A percentile compares a stretch with the other conserved stretches of the same genome.
phyloP scores from a whole-genome alignment of 2,113 vertebrate species.

The Phylloscopus whistleri region DNA sequence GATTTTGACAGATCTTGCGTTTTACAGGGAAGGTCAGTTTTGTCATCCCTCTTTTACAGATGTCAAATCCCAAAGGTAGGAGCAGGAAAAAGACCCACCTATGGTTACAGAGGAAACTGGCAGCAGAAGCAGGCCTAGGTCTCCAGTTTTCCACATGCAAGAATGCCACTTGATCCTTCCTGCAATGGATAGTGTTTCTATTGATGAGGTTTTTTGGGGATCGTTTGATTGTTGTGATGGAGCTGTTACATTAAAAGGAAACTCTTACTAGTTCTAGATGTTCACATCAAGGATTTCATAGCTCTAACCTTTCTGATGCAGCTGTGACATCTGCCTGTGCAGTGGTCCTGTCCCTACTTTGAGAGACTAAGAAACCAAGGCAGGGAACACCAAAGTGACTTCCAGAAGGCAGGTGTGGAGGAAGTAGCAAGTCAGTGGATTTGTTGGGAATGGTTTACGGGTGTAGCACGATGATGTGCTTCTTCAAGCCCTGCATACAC shows the following conservation, averaged over 20 bases:
- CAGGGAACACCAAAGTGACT: not conserved
- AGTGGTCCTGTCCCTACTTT: not conserved
- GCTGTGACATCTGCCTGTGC: not conserved
- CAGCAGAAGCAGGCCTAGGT: not conserved
- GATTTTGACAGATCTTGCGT: no score
- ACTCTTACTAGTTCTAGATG: not conserved
- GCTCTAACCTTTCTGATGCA: not conserved
- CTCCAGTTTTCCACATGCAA: not conserved
- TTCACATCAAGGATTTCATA: not conserved
- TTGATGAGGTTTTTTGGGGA: not conserved
- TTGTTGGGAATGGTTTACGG: not conserved
- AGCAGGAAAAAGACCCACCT: not conserved
- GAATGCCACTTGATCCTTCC: not conserved
- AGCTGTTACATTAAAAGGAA: not conserved
- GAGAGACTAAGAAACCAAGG: not conserved
- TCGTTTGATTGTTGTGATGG: not conserved
- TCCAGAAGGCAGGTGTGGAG: not conserved
- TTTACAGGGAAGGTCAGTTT: not conserved
- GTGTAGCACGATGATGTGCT: not conserved
- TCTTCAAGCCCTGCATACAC: not conserved
- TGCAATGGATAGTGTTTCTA: not conserved
- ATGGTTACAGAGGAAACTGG: not conserved
- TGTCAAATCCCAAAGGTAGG: not conserved
- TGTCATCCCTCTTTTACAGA: not conserved
- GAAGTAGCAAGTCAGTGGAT: not conserved